Base-by-base conservation (phyloP, 2,113 vertebrate genomes). In the Mastomys coucha region DNA sequence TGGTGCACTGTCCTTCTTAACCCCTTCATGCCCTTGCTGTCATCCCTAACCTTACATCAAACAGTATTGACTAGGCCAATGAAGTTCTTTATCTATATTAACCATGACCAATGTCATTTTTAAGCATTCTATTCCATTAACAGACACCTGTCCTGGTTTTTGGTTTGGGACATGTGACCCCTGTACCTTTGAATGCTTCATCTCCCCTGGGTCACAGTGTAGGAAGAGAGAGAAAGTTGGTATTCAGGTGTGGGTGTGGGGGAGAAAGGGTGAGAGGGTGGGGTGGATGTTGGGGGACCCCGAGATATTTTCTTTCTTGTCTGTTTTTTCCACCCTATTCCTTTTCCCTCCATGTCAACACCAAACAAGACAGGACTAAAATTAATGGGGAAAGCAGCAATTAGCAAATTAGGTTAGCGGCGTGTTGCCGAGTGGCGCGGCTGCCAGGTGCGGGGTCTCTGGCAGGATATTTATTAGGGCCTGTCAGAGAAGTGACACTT, bases 381-480 rank as follows among this genome's bases (percentile, higher is more conserved):
- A 99, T 99, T 99, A 99, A 99, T 99, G 99, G 99, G 98, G 99
- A 99, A 99, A 89, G 99, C 99, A 98, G 99, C 99, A 99, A 99
- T 99, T 99, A 99, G 99, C 99, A 99, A 99, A 99, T 99, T 99
- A 99, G 99, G 99, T 99, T 99, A 98, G 98, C 98, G 97, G 99
- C 98, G 96, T 99, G 99, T 99, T 99, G 99, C 99, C 98, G 99
- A 99, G 99, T 99, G 98, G 98, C 98, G 98, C 98, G 98, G 98
- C 99, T 99, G 99, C 99, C 99, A 99, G 99, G 99, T 99, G 99
- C 99, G 99, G 99, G 99, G 99, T 99, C 99, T 98, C 99, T 99
- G 99, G 99, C 99, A 99, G 99, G 98, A 99, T 99, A 99, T 99
- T 99, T 99, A 99, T 99, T 99, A 99, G 99, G 98, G 99, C 99